Evolutionary conservation across 2,888 invertebrate species (phyloP).

Genomic region (Brachynemurus nebulosus): DNA sequence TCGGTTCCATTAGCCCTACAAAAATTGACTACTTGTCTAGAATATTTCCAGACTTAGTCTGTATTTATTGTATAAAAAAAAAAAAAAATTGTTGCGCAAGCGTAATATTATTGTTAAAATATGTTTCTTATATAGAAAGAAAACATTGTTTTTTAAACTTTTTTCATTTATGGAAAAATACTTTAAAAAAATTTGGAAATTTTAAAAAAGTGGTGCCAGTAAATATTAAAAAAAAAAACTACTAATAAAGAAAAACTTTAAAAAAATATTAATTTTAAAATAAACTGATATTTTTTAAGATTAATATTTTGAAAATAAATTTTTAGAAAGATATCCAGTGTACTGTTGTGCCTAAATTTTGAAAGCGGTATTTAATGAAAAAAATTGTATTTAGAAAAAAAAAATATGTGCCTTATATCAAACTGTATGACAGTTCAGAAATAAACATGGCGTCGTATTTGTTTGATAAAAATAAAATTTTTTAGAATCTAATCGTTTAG

Average conservation of each 20-base stretch:
- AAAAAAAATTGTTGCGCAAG: conserved; percentile 1
- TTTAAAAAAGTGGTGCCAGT: not conserved
- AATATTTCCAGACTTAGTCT: not conserved
- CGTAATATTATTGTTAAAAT: conserved; percentile 1
- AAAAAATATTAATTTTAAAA: not conserved
- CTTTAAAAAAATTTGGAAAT: not conserved
- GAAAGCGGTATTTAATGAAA: not conserved
- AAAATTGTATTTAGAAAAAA: too few relatives aligned
- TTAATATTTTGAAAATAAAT: too few relatives aligned
- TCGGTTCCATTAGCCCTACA: not conserved
- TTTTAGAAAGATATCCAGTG: too few relatives aligned
- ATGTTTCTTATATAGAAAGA: not conserved
- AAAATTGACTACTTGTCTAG: not conserved
- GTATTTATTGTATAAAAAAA: not conserved
- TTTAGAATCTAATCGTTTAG: too few relatives aligned
- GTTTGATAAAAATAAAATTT: too few relatives aligned
- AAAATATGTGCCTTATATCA: conserved; percentile 1
- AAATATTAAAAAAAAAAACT: not conserved
- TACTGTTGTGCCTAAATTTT: too few relatives aligned
- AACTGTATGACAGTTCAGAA: not conserved
- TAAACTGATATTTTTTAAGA: too few relatives aligned
- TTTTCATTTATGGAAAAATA: not conserved
- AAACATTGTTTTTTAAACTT: not conserved
- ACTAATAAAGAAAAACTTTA: not conserved
- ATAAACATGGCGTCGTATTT: not conserved